phyloP scores from a whole-genome alignment of 2,113 vertebrate species.

The Hucho hucho region DNA sequence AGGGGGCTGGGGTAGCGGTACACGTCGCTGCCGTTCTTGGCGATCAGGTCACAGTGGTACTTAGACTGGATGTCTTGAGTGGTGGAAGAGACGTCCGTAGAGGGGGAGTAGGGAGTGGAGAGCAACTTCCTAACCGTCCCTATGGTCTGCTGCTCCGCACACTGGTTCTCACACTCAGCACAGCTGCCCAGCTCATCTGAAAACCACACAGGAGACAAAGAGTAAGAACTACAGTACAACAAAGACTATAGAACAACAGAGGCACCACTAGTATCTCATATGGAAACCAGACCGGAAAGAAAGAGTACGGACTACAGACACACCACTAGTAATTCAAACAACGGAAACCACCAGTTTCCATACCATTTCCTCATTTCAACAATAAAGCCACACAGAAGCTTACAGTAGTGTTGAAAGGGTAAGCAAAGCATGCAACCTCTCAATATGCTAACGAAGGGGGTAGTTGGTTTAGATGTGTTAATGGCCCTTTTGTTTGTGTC shows the following conservation, averaged over 20 bases:
- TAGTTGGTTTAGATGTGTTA: constrained; percentile 45
- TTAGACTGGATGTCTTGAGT: constrained; percentile 79
- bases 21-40: constrained; percentile 83
- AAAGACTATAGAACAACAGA: no score
- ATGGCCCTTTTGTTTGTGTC: constrained; percentile 43
- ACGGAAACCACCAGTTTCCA: no score
- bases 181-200: constrained; percentile 83
- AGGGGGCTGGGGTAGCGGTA: constrained; percentile 90
- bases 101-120: constrained; percentile 78
- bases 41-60: constrained; percentile 86
- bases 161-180: constrained; percentile 78
- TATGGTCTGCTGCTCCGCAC: constrained; percentile 72
- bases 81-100: constrained; percentile 66
- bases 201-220: constrained; percentile 43
- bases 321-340: no score
- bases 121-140: constrained; percentile 69
- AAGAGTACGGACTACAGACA: no score
- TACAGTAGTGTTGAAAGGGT: not conserved
- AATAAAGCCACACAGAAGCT: no score
- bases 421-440: constrained; percentile 1
- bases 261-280: no score
- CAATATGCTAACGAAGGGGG: not conserved
- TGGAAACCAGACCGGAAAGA: no score
- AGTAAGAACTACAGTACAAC: constrained; percentile 7
- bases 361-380: no score